Base-by-base conservation (phyloP, 2,888 invertebrate genomes). In the Pandemis corylana region DNA sequence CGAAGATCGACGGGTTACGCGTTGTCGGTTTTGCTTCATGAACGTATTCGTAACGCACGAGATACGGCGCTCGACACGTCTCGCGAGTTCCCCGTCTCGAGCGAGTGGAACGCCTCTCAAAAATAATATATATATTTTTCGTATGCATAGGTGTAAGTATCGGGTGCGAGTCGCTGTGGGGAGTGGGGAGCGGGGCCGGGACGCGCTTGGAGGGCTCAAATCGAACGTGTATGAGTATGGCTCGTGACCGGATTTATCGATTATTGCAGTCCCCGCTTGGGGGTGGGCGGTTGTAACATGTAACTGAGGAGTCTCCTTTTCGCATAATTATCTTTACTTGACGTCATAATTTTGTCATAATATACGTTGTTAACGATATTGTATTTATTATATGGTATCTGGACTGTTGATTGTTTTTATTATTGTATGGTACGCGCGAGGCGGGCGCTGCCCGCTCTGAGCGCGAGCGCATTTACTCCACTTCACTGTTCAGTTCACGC, bases 131-230 rank as follows among this genome's bases (percentile, higher is more conserved):
- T 71, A 66, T 74, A 62, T 73, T 64, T 64, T 64, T 74, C 51
- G 69, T 62, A 74, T 20, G 49, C 59, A 10, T 74, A 74, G 74
- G 42, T 70, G 7, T 74, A 74, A 74, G 65, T 70, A 70, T 74
- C 66, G 59, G 74, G 74, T 70, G 74, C 74, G 53, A 66, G 70
- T 0, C 20, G 20, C 20, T 20, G 20, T 74, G 66, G 65, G 62
- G 66, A 66, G 59, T 59, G 51, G 65, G 53, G n/a, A 70, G 59
- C 53, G 65, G 53, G n/a, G 65, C 59, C 62, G 74, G 66, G 73
- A 61, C 46, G 63, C 46, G 74, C 69, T 70, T 53, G 28, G 51
- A 69, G 42, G 73, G 65, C 56, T 68, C 73, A 59, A 51, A 66
- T 53, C 42, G 41, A n/a, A 62, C 62, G n/a, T 7, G n/a, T 41